Conservation (phyloP, 1,140 invertebrate species). For the Diabrotica virgifera region DNA sequence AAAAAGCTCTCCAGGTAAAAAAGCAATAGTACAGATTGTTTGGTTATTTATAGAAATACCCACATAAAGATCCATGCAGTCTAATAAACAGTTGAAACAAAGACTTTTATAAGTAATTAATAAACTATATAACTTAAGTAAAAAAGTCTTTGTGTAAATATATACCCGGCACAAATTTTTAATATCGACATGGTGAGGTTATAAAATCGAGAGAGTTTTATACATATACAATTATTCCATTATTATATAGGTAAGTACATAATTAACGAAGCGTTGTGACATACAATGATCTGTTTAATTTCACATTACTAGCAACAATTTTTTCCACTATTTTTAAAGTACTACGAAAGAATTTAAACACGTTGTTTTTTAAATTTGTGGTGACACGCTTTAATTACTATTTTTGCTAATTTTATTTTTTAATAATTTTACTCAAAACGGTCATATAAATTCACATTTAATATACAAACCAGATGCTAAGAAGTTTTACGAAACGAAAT, state of each 20-base stretch:
- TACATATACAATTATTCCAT: neutral
- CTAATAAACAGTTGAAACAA: conserved; percentile 11
- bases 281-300: no score
- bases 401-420: no score
- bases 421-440: no score
- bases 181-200: conserved; percentile 7
- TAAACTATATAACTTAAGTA: conserved; percentile 9
- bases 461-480: no score
- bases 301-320: no score
- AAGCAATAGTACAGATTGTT: neutral
- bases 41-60: neutral
- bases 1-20: no score
- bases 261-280: neutral
- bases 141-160: conserved; percentile 1
- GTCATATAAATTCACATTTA: no score
- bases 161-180: conserved; percentile 20
- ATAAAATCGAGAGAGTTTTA: conserved; percentile 4
- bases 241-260: neutral
- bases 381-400: no score
- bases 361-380: no score
- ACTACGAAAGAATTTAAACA: no score
- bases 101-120: conserved; percentile 15
- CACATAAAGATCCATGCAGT: conserved; percentile 26
- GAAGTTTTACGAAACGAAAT: no score
- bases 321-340: no score